Evolutionary conservation across 2,113 vertebrate species (phyloP).

Genomic region (Beaufortia kweichowensis): DNA sequence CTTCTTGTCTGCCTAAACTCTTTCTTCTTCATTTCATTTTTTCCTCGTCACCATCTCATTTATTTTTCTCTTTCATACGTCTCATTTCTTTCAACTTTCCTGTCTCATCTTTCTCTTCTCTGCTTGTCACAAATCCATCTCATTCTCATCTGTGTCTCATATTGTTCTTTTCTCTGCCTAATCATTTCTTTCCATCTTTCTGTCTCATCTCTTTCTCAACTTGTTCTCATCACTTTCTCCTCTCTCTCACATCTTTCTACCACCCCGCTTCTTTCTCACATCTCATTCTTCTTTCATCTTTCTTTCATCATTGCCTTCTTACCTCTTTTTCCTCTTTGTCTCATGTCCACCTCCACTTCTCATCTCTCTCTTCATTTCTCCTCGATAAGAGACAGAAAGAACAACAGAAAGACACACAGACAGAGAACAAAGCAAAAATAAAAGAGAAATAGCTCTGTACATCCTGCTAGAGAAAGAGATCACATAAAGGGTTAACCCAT

Average conservation of each 20-base stretch:
- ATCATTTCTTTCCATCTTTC: background rate
- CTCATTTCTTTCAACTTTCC: background rate
- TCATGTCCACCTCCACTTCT: background rate
- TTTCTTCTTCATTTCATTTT: background rate
- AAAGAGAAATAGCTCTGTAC: background rate
- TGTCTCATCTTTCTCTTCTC: background rate
- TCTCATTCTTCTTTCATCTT: background rate
- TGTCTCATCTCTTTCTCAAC: background rate
- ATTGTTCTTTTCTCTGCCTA: background rate
- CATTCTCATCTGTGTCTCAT: background rate
- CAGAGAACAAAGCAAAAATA: background rate
- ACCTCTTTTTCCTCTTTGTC: background rate
- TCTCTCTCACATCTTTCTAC: background rate
- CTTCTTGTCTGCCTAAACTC: too few relatives aligned
- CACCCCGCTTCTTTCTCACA: too few relatives aligned
- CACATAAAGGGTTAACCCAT: constrained; percentile 23
- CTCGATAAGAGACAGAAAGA: background rate
- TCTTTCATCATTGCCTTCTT: background rate
- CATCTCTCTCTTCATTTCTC: too few relatives aligned
- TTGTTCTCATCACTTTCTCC: background rate
- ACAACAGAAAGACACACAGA: background rate
- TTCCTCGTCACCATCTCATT: background rate
- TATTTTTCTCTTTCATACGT: background rate
- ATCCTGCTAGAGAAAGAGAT: background rate
- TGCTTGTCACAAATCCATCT: too few relatives aligned